Conservation (phyloP, 2,113 vertebrate species). For the Lanius ludovicianus region DNA sequence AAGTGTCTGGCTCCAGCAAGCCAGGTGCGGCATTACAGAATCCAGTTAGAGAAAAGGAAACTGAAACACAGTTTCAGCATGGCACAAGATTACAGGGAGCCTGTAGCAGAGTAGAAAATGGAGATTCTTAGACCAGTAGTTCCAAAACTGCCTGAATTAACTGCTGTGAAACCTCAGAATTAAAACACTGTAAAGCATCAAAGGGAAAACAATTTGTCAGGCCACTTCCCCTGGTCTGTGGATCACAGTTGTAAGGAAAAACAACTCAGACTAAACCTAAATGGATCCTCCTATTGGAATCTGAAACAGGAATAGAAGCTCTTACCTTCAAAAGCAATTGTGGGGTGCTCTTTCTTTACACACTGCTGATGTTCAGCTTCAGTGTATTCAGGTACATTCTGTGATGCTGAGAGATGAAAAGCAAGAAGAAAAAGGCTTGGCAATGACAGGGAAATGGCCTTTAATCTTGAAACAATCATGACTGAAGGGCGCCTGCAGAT, state of each 20-base stretch:
- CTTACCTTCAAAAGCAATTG: constrained; percentile 92
- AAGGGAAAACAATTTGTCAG: neutral
- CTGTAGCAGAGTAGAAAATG: neutral
- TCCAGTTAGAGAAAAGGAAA: neutral
- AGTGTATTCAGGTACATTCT: constrained; percentile 70
- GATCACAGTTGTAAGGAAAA: neutral
- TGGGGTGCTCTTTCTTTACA: constrained; percentile 87
- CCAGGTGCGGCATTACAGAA: neutral
- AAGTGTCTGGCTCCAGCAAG: neutral
- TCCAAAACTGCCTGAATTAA: neutral
- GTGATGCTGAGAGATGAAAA: constrained; percentile 73
- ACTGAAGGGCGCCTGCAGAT: constrained; percentile 77
- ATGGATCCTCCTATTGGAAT: neutral
- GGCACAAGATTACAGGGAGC: neutral
- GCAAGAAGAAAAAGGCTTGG: constrained; percentile 80
- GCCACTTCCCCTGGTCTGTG: neutral
- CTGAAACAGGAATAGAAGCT: neutral
- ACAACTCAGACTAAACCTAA: neutral
- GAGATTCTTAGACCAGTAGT: neutral
- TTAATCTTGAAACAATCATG: constrained; percentile 84
- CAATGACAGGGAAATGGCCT: constrained; percentile 77
- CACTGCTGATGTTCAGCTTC: constrained; percentile 78
- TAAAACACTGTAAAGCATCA: constrained; percentile 1
- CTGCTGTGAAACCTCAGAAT: neutral
- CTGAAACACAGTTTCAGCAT: neutral